Evolutionary conservation across 2,888 invertebrate genomes (phyloP), one percentile per base, ranked within the genome.

Genomic region (Eumerus sabulonum): DNA sequence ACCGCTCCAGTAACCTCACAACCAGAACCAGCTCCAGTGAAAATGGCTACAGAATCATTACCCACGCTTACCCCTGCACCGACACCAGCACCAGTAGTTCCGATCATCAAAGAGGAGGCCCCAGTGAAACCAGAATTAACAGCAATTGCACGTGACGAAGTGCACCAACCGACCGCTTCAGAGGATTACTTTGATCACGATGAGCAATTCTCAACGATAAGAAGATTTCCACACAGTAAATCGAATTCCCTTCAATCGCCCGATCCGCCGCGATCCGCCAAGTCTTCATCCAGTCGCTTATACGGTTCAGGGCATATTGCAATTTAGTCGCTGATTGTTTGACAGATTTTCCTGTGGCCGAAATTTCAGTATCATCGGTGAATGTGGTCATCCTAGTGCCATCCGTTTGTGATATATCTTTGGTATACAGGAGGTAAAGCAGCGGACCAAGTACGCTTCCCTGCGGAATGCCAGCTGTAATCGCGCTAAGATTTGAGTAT

Each of bases 131-230:
- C 86, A 5, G 87, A 86, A 79, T 82, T 86, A 1, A 85, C 85
- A 27, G 82, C 84, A 14, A 83, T 83, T 19, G 85, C 84, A 19
- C 85, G 85, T 68, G 87, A 87, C 35, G 86, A 86, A 42, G 74
- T 83, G 1, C 84, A 83, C 3, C 84, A 83, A 48, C 72, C 73
- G 12, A 84, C 84, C 19, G 64, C 73, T 12, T 90, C 90, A 36
- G 92, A 92, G 50, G 90, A 91, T 18, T 92, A 92, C 18, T 91
- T 92, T 38, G 93, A 93, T 62, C 92, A 92, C 62, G 91, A 92
- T 70, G 93, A 93, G 85, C 93, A 93, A 86, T 93, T 92, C 86
- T 93, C 93, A 11, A 93, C 93, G 14, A 93, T 93, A 47, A 93
- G 93, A 82, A 86, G 93, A 66, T 93, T 93, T 44, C 93, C 93